Evolutionary conservation across 2,113 vertebrate species (phyloP), one percentile per base, ranked within the genome.

Genomic region (Rutilus rutilus): DNA sequence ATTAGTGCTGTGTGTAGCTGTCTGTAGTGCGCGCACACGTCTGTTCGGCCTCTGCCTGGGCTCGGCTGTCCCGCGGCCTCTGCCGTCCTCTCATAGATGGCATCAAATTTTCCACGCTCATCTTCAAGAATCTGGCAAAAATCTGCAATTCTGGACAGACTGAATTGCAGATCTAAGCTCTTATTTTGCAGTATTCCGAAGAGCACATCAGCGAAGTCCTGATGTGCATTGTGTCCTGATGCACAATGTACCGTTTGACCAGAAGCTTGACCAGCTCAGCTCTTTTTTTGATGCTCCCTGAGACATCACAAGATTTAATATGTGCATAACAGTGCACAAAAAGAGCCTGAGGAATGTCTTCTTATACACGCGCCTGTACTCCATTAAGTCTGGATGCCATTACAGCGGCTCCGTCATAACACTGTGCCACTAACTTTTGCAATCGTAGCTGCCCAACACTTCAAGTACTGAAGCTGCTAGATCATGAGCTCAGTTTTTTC

Each of bases 351-450:
- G 67, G 67, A 36, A 71, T 19, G 33, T 39, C 3, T 19, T 39
- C 65, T 36, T 69, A 39, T 25, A 75, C 23, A 1, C 0, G 1
- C 9, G 42, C 73, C 6, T 50, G 42, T 17, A 50, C 42, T 4
- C n/a, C 23, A 50, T 75, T 50, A 45, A 50, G 36, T 39, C 50
- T 15, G 1, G 73, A 75, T n/a, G 73, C 39, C 73, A 50, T 75
- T n/a, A 75, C 42, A 25, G 42, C 9, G 7, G 42, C 45, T 45
- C 42, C 12, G 5, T 75, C 73, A 50, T 47, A 75, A 42, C 73
- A 75, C 73, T 75, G 73, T 39, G 67, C 67, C 33, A 71, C 67
- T 39, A 23, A 42, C 36, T 71, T 71, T 23, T 71, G 9, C 67
- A 71, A 21, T 39, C 4, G 17, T 42, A 71, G 33, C 19, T 71